phyloP scores from a whole-genome alignment of 64 coral and sea anemone genomes.

The Platygyra sinensis region DNA sequence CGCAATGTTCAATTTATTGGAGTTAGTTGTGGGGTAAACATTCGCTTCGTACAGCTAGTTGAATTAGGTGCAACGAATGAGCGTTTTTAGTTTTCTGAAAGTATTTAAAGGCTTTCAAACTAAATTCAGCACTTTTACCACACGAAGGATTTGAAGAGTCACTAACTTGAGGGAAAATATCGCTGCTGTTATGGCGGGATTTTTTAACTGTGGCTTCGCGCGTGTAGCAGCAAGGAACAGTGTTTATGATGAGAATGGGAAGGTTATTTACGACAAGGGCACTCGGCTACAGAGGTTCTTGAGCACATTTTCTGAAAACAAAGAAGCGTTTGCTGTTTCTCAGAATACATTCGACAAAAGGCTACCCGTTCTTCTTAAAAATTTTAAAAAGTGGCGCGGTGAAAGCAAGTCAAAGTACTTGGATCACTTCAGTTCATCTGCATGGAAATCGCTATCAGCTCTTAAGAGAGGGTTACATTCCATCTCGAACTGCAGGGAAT shows the following conservation, averaged over 20 bases:
- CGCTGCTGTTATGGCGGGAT: slow-evolving; percentile 38
- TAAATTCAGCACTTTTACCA: not conserved
- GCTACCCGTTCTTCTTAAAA: too few relatives aligned
- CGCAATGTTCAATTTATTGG: too few relatives aligned
- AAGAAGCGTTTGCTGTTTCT: too few relatives aligned
- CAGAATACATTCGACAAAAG: too few relatives aligned
- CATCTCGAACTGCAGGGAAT: slow-evolving; percentile 44
- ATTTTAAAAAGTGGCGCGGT: slow-evolving; percentile 48
- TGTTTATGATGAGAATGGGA: slow-evolving; percentile 13
- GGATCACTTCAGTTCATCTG: slow-evolving; percentile 25
- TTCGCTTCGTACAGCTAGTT: too few relatives aligned
- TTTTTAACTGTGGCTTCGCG: slow-evolving; percentile 65
- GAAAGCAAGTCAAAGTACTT: slow-evolving; percentile 52
- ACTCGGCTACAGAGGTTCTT: too few relatives aligned
- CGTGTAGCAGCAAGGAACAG: slow-evolving; percentile 46
- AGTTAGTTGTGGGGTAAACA: too few relatives aligned
- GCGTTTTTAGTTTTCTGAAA: not conserved
- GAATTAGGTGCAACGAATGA: too few relatives aligned
- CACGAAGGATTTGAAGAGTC: not conserved
- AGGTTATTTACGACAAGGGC: too few relatives aligned
- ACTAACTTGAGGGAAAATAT: not conserved
- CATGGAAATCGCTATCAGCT: slow-evolving; percentile 29
- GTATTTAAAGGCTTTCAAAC: not conserved
- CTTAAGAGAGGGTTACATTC: slow-evolving; percentile 32
- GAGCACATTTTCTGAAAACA: slow-evolving; percentile 22